phyloP scores from a whole-genome alignment of 2,797 vertebrate genomes.

The Rhynchonycteris naso region DNA sequence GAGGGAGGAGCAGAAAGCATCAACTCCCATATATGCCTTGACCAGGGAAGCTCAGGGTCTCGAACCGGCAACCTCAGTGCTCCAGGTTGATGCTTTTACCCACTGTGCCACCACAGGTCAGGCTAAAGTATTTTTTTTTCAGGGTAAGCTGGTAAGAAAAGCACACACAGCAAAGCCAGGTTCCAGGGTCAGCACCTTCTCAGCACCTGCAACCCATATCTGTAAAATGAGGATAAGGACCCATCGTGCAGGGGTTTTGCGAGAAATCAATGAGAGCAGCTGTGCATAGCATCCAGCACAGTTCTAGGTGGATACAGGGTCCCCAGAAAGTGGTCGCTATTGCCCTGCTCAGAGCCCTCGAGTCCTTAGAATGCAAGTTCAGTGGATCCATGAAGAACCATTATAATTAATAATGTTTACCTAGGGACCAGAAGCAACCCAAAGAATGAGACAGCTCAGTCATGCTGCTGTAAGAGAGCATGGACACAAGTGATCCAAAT shows the following conservation, averaged over 20 bases:
- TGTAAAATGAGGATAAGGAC: not conserved
- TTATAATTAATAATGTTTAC: not conserved
- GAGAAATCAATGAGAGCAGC: not conserved
- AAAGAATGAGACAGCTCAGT: not conserved
- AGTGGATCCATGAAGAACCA: not conserved
- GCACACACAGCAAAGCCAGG: not conserved
- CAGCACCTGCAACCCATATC: not conserved
- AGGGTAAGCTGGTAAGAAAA: not conserved
- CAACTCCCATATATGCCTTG: no score
- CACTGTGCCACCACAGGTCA: no score
- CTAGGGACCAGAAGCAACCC: not conserved
- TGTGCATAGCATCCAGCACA: not conserved
- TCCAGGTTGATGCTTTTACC: no score
- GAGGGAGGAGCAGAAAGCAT: no score
- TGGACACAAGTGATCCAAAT: not conserved
- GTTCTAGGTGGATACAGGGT: not conserved
- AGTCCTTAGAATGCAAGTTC: not conserved
- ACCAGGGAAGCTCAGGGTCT: no score
- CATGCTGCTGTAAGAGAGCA: not conserved
- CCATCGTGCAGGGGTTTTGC: not conserved
- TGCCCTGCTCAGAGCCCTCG: not conserved
- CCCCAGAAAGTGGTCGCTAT: not conserved
- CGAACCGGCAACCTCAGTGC: no score
- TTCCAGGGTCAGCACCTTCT: not conserved
- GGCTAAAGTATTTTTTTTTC: constrained; percentile 2